Evolutionary conservation across 2,797 vertebrate species (phyloP), one percentile per base, ranked within the genome.

Genomic region (Nyctalus aviator): DNA sequence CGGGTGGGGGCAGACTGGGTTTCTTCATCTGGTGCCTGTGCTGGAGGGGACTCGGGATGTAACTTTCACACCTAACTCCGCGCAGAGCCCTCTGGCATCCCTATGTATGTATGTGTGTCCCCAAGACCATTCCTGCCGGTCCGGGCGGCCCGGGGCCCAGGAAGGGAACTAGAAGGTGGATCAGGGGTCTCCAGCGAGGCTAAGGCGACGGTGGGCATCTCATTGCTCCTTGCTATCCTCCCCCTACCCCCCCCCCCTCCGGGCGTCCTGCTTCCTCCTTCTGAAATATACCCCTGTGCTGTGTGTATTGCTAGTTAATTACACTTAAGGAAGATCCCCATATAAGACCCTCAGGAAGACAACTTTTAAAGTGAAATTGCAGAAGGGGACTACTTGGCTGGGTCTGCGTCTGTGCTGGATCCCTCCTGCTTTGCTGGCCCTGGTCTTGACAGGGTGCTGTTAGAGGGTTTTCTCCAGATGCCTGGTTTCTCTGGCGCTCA

Each of bases 31-130:
- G 68, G 55, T 35, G 1, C 37, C 41, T 48, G 37, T 69, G 3
- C 46, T 50, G 30, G 69, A 18, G 7, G 50, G 30, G 23, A 46
- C 15, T 9, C 35, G 66, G 76, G n/a, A 11, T 44, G 32, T 62
- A 97, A 97, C 96, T 97, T 96, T 86, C 30, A 75, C 14, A 10
- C 53, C 62, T 53, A 46, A 7, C 68, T 88, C 57, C 41, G 5
- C 15, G 8, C 37, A 69, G 50, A 71, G 72, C 57, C 62, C 3
- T 84, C 57, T 79, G n/a, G 20, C 20, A 10, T 64, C 37, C 6
- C 37, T 41, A 41, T 41, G 37, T 7, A 7, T 41, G 37, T 7
- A 41, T 41, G 78, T 35, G 2, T 79, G 73, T 44, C 68, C 46
- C 6, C 3, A 0, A 62, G n/a, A 57, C 41, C 59, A n/a, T 46